Base-by-base conservation (phyloP, 2,888 invertebrate species). In the Enchytraeus crypticus region DNA sequence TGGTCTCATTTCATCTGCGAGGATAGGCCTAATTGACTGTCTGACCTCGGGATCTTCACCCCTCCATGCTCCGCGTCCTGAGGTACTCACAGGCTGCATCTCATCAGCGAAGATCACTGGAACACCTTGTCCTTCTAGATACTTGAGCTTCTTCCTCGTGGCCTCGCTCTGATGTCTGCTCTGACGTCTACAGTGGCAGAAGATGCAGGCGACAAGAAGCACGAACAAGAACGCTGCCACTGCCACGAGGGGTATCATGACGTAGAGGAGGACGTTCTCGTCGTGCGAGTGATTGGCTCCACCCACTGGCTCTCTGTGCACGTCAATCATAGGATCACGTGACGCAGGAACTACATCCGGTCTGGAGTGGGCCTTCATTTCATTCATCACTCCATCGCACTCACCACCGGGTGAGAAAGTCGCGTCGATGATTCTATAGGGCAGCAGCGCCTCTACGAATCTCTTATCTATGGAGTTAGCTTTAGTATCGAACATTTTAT, bases 101-200 rank as follows among this genome's bases (percentile, higher is more conserved):
- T 97, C 97, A 78, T 97, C 95, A 14, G 82, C 81, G 71, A 96
- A 95, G 74, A 97, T 96, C 43, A 96, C 93, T 0, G 97, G 96
- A 72, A 93, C 92, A 56, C 84, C 84, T 71, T 82, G 82, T 18
- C 54, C 38, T 8, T 38, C 38, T 8, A 14, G 8, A 14, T 14
- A 18, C 8, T 47, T 23, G 5, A 18, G 8, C 14, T 11, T 11
- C 8, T 11, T 8, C 5, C 49, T 11, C 82, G 90, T 88, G 66
- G n/a, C 47, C 11, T 56, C 30, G 18, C 32, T 58, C 92, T 91
- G 68, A 69, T 89, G 85, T 55, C 79, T 73, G 67, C 89, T 84
- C 71, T 88, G 84, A 23, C 14, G 49, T 69, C 90, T 85, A 75
- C 93, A 92, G 58, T 91, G 85, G 74, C 92, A 90, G 1, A 93